A percentile compares a stretch with the other conserved stretches of the same genome.
Evolutionary conservation across 2,113 vertebrate species (phyloP).

Genomic region (Aspiorhynchus laticeps): DNA sequence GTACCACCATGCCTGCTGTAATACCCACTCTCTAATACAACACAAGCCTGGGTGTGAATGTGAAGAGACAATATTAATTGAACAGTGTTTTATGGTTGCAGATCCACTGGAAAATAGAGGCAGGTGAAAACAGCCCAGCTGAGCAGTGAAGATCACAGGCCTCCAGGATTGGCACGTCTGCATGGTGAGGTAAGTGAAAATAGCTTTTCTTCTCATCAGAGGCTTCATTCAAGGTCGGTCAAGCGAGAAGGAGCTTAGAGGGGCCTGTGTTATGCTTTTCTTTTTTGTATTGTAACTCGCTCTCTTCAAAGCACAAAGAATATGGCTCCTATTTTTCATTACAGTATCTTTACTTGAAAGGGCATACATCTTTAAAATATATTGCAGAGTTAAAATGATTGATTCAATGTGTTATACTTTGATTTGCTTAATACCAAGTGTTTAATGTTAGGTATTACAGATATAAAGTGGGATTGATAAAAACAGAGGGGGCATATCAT

Average conservation of each 20-base stretch:
- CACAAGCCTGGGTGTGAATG: constrained; percentile 35
- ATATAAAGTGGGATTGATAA: constrained; percentile 27
- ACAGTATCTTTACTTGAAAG: constrained; percentile 5
- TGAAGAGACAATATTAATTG: constrained; percentile 46
- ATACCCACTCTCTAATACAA: not conserved
- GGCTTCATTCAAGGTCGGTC: constrained; percentile 78
- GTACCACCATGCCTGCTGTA: not conserved
- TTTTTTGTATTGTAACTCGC: constrained; percentile 57
- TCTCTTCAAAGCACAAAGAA: constrained; percentile 46
- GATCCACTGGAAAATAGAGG: constrained; percentile 41
- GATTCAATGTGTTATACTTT: constrained; percentile 3
- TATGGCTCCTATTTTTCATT: constrained; percentile 17
- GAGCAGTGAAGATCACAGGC: constrained; percentile 43
- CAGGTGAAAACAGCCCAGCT: constrained; percentile 46
- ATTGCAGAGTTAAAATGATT: constrained; percentile 23
- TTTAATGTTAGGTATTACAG: not conserved
- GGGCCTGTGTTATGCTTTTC: constrained; percentile 51
- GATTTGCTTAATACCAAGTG: constrained; percentile 12
- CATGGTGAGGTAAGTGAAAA: constrained; percentile 75
- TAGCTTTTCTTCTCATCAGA: constrained; percentile 77
- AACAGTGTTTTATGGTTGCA: constrained; percentile 45
- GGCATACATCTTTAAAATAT: not conserved
- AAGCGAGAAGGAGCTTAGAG: constrained; percentile 73
- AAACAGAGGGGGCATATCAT: constrained; percentile 15
- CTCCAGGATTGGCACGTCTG: constrained; percentile 65